Evolutionary conservation across 1,140 invertebrate species (phyloP).

Genomic region (Ladona fulva): DNA sequence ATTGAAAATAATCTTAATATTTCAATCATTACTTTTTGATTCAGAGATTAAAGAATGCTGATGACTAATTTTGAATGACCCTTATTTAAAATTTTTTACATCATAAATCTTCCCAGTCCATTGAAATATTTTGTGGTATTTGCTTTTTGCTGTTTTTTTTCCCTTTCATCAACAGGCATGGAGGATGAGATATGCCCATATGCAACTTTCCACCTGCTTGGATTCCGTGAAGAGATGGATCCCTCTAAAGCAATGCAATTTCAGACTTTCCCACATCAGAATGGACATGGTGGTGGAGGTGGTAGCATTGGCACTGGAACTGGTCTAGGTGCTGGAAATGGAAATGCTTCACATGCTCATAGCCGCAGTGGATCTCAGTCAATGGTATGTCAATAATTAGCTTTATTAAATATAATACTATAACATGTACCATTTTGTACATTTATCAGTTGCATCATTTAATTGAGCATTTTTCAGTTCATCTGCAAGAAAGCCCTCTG

Average conservation of each 20-base stretch:
- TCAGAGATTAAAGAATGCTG: too few relatives aligned
- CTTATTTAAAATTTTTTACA: too few relatives aligned
- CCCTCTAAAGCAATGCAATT: constrained; percentile 77
- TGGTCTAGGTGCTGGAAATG: constrained; percentile 49
- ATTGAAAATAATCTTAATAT: too few relatives aligned
- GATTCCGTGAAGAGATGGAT: constrained; percentile 91
- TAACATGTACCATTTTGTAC: too few relatives aligned
- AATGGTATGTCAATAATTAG: constrained; percentile 46
- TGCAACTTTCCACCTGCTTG: constrained; percentile 85
- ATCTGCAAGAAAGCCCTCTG: too few relatives aligned
- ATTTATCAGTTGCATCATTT: too few relatives aligned
- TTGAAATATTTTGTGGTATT: neutral
- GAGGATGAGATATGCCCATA: constrained; percentile 92
- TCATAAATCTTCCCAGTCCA: neutral
- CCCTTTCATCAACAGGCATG: constrained; percentile 56
- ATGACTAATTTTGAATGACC: too few relatives aligned
- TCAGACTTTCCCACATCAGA: constrained; percentile 80
- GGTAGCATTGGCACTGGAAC: constrained; percentile 38
- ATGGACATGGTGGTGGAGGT: constrained; percentile 44
- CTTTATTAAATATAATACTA: too few relatives aligned
- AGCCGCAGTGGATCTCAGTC: constrained; percentile 77
- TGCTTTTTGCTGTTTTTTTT: constrained; percentile 16
- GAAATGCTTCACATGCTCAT: constrained; percentile 53
- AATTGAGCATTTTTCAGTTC: too few relatives aligned
- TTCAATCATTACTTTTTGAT: too few relatives aligned